Percentiles rank a stretch among this genome's conserved stretches.
phyloP scores from a whole-genome alignment of 2,888 invertebrate species.

The Pimpla rufipes region DNA sequence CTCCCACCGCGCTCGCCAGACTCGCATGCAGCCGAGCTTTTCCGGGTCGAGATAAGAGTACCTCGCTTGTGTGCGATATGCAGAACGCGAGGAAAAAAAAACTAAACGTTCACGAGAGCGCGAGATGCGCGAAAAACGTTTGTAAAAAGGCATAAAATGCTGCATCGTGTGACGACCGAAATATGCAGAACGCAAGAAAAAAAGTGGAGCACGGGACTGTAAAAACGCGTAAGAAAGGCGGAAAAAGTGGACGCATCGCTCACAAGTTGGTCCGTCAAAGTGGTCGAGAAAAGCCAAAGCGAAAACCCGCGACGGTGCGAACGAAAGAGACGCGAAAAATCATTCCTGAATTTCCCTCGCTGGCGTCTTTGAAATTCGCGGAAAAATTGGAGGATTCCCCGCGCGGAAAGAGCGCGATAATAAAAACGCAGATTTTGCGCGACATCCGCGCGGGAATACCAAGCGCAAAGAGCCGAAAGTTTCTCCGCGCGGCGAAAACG shows the following conservation, averaged over 20 bases:
- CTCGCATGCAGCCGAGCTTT: conserved; percentile 23
- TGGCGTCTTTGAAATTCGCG: too few species aligned
- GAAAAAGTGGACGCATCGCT: too few species aligned
- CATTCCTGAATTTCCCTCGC: too few species aligned
- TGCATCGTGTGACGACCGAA: too few species aligned
- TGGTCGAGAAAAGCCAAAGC: too few species aligned
- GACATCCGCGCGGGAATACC: background rate
- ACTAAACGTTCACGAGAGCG: background rate
- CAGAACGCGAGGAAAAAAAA: conserved; percentile 23
- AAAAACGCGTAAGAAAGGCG: too few species aligned
- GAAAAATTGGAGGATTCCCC: conserved; percentile 8
- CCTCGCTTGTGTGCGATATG: background rate
- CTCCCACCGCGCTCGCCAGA: conserved; percentile 21
- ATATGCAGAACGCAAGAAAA: too few species aligned
- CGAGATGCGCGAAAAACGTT: background rate
- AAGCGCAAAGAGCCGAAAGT: background rate
- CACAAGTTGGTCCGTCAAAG: too few species aligned
- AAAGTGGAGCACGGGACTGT: too few species aligned
- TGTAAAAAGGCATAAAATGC: background rate
- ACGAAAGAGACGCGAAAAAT: too few species aligned
- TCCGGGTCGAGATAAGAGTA: conserved; percentile 62
- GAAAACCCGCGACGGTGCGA: too few species aligned
- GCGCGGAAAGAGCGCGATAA: background rate
- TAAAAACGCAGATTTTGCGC: background rate
- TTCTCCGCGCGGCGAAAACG: background rate